Base-by-base conservation (phyloP, 1,140 invertebrate species). In the Meloidogyne exigua region DNA sequence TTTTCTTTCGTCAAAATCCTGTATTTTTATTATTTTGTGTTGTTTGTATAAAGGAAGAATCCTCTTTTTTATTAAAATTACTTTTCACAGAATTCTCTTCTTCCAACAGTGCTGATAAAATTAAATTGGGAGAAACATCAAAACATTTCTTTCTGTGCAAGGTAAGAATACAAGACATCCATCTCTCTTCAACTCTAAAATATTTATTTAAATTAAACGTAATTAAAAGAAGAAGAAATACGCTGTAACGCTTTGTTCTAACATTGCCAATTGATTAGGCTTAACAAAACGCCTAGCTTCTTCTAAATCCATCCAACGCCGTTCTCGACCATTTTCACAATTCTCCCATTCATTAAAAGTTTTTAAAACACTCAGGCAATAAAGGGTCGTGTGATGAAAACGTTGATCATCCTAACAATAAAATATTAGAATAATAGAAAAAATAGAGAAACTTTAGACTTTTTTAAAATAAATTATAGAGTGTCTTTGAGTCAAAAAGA, bases 141-240 rank as follows among this genome's bases (percentile, higher is more conserved):
- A 25, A 68, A 32, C 36, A 32, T 32, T 32, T 32, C 21, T 68
- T 42, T 23, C 66, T 91, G 91, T 57, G 49, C 49, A 57, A 57
- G n/a, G 18, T 57, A n/a, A 57, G 49, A 57, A 57, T n/a, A 57
- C 49, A 21, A 7, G 49, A 57, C 4, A 21, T n/a, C 18, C 18
- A 57, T 57, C 10, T 57, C 7, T 57, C 49, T 10, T 57, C 49
- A 57, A 57, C 49, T n/a, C 49, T 57, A 9, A 57, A n/a, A n/a
- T n/a, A n/a, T n/a, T n/a, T n/a, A 57, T 49, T 21, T 57, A n/a
- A 15, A 15, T 49, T 18, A 57, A 57, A n/a, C 0, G n/a, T n/a
- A n/a, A n/a, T 57, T 57, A n/a, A 9, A 57, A 57, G 32, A 68
- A 68, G 32, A 32, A 39, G 12, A n/a, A 32, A 39, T 39, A 73